Percentiles rank a stretch among this genome's conserved stretches.
These are phyloP conservation scores for Crotalus tigris DNA, from an alignment of 2,113 vertebrate species.

Conservation along the genomic window DNA sequence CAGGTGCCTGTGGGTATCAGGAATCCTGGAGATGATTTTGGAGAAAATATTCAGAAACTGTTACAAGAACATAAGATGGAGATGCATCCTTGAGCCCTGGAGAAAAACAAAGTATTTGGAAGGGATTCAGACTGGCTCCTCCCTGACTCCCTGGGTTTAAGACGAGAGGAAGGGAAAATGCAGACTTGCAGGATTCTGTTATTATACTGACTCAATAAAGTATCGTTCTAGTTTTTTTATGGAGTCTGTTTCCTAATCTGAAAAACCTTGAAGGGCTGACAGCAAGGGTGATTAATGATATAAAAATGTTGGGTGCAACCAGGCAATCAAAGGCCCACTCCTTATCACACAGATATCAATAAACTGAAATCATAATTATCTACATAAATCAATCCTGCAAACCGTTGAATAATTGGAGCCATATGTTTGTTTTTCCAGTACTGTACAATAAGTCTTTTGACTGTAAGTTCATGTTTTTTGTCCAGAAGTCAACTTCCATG, in stretches of 20 bases:
- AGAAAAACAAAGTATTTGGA: not conserved
- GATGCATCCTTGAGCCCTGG: not conserved
- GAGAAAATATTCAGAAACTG: not conserved
- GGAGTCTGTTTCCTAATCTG: not conserved
- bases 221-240: not conserved
- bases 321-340: not conserved
- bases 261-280: not conserved
- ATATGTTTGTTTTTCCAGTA: not conserved
- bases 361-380: not conserved
- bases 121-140: not conserved
- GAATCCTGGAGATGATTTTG: not conserved
- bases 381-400: not conserved
- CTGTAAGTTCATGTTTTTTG: not conserved
- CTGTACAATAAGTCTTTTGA: not conserved
- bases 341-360: not conserved
- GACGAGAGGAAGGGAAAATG: not conserved
- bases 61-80: not conserved
- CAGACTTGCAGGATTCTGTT: not conserved
- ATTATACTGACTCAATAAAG: not conserved
- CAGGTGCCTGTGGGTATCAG: not conserved
- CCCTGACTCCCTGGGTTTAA: not conserved
- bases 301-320: not conserved
- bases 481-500: not conserved
- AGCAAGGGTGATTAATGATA: not conserved
- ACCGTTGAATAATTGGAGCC: not conserved